A percentile compares a stretch with the other conserved stretches of the same genome.
Evolutionary conservation across 2,113 vertebrate genomes (phyloP).

Genomic region (pig (Sus scrofa)): DNA sequence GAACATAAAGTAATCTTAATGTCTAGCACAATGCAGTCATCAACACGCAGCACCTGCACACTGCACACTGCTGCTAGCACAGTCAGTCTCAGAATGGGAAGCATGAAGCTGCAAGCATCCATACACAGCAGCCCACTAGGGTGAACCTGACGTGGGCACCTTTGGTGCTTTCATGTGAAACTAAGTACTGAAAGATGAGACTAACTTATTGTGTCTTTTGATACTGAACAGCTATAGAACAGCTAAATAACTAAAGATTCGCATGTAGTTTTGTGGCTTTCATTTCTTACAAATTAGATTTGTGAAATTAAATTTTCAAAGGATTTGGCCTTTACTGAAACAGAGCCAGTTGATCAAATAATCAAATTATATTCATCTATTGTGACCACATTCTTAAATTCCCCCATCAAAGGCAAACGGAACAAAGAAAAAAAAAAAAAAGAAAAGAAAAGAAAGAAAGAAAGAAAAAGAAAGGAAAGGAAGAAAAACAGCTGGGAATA

Average conservation of each 20-base stretch:
- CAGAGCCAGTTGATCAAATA: slow-evolving; percentile 62
- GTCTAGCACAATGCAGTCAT: neutral
- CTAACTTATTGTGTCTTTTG: neutral
- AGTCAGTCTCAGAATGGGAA: neutral
- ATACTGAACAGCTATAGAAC: neutral
- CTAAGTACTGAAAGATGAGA: neutral
- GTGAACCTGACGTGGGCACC: neutral
- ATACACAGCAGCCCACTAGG: rapidly evolving
- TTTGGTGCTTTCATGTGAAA: neutral
- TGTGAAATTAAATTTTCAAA: slow-evolving; percentile 67
- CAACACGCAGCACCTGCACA: neutral
- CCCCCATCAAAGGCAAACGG: slow-evolving; percentile 44
- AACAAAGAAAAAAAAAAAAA: neutral
- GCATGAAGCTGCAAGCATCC: too few species aligned
- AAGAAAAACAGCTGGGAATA: slow-evolving; percentile 47
- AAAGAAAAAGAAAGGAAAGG: slow-evolving; percentile 42
- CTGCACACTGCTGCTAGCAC: rapidly evolving
- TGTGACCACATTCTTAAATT: slow-evolving; percentile 53
- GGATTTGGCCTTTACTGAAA: slow-evolving; percentile 36
- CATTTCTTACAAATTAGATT: slow-evolving; percentile 61
- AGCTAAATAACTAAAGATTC: neutral
- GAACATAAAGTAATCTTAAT: neutral
- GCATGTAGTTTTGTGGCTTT: slow-evolving; percentile 23
- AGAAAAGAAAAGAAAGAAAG: slow-evolving; percentile 18
- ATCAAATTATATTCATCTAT: slow-evolving; percentile 66